phyloP scores from a whole-genome alignment of 2,113 vertebrate genomes.

The Peromyscus polionotus region DNA sequence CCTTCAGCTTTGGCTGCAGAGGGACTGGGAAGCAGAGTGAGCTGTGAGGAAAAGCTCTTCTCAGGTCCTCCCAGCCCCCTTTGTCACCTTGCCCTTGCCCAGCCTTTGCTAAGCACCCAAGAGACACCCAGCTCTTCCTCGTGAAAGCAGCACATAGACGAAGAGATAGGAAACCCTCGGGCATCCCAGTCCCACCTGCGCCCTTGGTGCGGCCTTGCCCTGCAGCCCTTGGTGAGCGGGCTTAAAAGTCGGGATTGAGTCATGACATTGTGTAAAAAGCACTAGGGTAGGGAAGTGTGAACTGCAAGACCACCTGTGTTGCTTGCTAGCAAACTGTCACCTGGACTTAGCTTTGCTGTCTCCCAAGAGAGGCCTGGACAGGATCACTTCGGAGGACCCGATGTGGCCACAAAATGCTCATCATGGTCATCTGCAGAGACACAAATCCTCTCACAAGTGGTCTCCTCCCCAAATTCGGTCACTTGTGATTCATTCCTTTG shows the following conservation, averaged over 20 bases:
- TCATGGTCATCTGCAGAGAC: not conserved
- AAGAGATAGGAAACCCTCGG: not conserved
- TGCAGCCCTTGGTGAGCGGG: not conserved
- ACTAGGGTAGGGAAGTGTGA: not conserved
- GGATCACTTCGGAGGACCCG: not conserved
- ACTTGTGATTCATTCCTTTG: constrained; percentile 4
- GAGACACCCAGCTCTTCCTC: not conserved
- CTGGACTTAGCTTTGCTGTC: not conserved
- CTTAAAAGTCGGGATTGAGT: not conserved
- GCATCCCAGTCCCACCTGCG: not conserved
- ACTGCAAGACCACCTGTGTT: not conserved
- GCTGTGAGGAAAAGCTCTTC: not conserved
- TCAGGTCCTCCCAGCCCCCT: not conserved
- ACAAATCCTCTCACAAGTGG: not conserved
- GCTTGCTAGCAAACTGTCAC: not conserved
- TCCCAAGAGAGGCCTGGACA: not conserved
- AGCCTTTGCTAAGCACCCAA: not conserved
- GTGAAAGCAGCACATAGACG: not conserved
- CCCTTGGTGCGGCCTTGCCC: not conserved
- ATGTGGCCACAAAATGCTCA: not conserved
- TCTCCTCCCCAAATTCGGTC: not conserved
- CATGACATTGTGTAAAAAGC: accelerated
- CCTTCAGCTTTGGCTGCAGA: not conserved
- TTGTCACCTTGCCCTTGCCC: not conserved
- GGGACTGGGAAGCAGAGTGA: not conserved